Base-by-base conservation (phyloP, 2,888 invertebrate genomes). In the Penaeus monodon region DNA sequence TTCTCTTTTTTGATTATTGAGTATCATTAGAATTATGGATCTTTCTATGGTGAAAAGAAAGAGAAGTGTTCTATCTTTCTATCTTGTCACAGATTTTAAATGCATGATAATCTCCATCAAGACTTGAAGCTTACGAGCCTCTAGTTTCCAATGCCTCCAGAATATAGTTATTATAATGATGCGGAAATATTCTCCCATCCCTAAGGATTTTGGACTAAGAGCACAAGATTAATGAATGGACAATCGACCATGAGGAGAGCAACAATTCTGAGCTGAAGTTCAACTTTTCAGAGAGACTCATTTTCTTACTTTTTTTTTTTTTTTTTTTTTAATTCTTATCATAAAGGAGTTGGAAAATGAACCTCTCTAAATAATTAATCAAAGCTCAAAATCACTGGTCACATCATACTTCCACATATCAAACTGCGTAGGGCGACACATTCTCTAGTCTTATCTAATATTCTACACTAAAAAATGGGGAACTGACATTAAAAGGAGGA, bases 401-500 rank as follows among this genome's bases (percentile, higher is more conserved):
- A 83, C 64, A 29, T 76, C 81, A 49, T 14, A 83, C 65, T 84
- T 78, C 84, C 78, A 68, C 66, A 44, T 65, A 68, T 78, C 84
- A 68, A 65, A 77, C 68, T 84, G 77, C 78, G 24, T 33, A 84
- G 78, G 70, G 86, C 70, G 66, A 77, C 82, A 82, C 85, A 77
- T 66, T 77, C 82, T 68, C 86, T 82, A 77, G 70, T 77, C 82
- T 81, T 76, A 81, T 81, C 86, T 82, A 82, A 49, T 68, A 76
- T n/a, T 33, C 82, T 82, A 82, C 70, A 44, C 63, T 78, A 78
- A 86, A 84, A 84, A 84, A 77, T 68, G 77, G 78, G 80, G 63
- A 85, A 85, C 85, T 63, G 74, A 85, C 85, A 85, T 80, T 70
- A 85, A 81, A 70, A 81, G 81, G 85, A 80, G 70, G 73, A 65